Conservation (phyloP, 2,113 vertebrate genomes). For the Pungitius pungitius region DNA sequence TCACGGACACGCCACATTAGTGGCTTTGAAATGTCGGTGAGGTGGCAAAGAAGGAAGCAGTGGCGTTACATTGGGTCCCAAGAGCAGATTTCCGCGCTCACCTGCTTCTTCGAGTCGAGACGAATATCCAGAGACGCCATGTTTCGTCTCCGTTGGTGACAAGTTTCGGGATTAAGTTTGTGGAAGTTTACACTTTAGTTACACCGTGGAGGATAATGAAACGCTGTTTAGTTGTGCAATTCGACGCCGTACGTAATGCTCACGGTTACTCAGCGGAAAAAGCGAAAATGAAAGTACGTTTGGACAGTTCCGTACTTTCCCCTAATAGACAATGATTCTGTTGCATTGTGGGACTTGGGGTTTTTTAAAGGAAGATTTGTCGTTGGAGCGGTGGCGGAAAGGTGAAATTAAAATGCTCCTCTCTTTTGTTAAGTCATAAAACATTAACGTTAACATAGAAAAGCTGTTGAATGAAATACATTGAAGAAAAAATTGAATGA, state of each 20-base stretch:
- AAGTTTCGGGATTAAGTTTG: neutral
- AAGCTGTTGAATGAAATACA: neutral
- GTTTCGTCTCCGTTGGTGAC: constrained; percentile 8
- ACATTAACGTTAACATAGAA: neutral
- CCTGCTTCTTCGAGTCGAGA: constrained; percentile 78
- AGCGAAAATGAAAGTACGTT: constrained; percentile 80
- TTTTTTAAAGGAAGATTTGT: constrained; percentile 5
- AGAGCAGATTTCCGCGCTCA: constrained; percentile 37
- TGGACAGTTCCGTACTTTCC: constrained; percentile 65
- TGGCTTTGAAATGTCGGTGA: neutral
- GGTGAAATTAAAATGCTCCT: neutral
- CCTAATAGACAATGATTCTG: neutral
- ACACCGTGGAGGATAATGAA: neutral
- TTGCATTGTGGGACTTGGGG: constrained; percentile 69
- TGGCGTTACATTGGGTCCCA: neutral
- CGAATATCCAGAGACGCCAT: constrained; percentile 75
- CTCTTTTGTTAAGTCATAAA: neutral
- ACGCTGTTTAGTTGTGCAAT: neutral
- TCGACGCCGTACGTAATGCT: constrained; percentile 18
- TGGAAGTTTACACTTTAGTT: neutral
- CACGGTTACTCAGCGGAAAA: constrained; percentile 74
- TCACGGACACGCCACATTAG: neutral
- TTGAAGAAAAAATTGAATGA: neutral
- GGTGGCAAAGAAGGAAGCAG: neutral
- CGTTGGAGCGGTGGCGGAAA: neutral